Base-by-base conservation (phyloP, 2,113 vertebrate species). In the Martes martes region DNA sequence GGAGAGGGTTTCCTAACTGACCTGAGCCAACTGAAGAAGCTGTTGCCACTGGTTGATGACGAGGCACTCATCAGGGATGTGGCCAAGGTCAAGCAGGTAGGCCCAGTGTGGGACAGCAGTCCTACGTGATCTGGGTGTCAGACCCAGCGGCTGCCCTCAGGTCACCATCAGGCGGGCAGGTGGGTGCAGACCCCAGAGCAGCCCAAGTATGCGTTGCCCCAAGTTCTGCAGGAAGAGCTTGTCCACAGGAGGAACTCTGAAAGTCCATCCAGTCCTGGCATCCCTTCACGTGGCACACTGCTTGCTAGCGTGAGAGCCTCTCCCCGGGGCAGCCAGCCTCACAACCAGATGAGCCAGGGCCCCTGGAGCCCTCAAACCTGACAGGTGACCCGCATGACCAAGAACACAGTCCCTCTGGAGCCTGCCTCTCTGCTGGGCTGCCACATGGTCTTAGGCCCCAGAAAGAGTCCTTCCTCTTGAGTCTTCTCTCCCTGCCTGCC, bases 51-150 rank as follows among this genome's bases (percentile, higher is more conserved):
- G 79, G 97, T 99, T 0, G 93, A 98, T 11, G 98, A 99, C 0
- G 99, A 99, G 15, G 80, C 91, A 3, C 99, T 99, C 92, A 99
- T 99, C 98, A 98, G 99, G 94, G 99, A 99, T 0, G 98, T 99
- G 95, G 99, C 99, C 7, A 99, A 99, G 97, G 99, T 99, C 87
- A 99, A 99, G 95, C 99, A 99, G 99, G 99, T 99, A 98, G 93
- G 0, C 1, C 23, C 5, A 9, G 19, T 21, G 11, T 47, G 67
- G 67, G 39, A 23, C 31, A 26, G 52, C 10, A 4, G n/a, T 33
- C 80, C 52, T 14, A 24, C 2, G 1, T 39, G 80, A 28, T 23
- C 80, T 18, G 23, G 10, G 14, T n/a, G 6, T 57, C 16, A 26
- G 55, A 23, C 16, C 57, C 36, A 4, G 19, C 2, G 28, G 24